phyloP scores from a whole-genome alignment of 1,140 invertebrate species.

The Zophobas morio region DNA sequence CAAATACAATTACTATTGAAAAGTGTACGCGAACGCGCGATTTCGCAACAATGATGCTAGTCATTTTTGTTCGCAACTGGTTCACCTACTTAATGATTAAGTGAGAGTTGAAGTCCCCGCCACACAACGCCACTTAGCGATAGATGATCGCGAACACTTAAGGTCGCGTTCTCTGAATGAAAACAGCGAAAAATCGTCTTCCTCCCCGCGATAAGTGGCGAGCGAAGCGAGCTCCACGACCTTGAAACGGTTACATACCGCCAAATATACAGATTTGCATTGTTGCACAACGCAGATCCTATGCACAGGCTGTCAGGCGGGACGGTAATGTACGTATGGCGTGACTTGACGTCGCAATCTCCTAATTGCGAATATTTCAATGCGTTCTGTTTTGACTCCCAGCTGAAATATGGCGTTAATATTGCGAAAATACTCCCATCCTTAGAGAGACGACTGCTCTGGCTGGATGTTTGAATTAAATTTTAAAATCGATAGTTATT shows the following conservation, averaged over 20 bases:
- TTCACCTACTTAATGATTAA: slow-evolving; percentile 50
- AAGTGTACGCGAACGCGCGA: slow-evolving; percentile 24
- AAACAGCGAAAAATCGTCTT: slow-evolving; percentile 2
- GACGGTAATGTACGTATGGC: slow-evolving; percentile 16
- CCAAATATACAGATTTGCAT: too few species aligned
- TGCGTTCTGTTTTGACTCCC: not conserved
- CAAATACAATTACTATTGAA: slow-evolving; percentile 9
- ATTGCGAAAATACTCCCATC: slow-evolving; percentile 15
- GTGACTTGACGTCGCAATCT: not conserved
- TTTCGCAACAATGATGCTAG: slow-evolving; percentile 51
- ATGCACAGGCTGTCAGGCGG: not conserved
- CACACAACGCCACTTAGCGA: slow-evolving; percentile 15
- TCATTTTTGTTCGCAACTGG: slow-evolving; percentile 49
- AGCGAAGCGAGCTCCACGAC: too few species aligned
- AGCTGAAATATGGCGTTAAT: slow-evolving; percentile 35
- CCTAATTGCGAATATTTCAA: not conserved
- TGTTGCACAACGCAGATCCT: too few species aligned
- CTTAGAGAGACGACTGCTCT: slow-evolving; percentile 15
- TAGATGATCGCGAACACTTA: not conserved
- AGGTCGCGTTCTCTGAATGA: not conserved
- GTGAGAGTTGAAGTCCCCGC: slow-evolving; percentile 49
- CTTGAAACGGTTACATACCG: too few species aligned
- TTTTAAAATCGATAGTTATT: slow-evolving; percentile 40
- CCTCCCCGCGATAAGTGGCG: not conserved
- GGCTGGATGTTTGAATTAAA: slow-evolving; percentile 3